Percentiles rank a stretch among this genome's conserved stretches.
phyloP scores from a whole-genome alignment of 2,113 vertebrate genomes.

The Tympanuchus pallidicinctus region DNA sequence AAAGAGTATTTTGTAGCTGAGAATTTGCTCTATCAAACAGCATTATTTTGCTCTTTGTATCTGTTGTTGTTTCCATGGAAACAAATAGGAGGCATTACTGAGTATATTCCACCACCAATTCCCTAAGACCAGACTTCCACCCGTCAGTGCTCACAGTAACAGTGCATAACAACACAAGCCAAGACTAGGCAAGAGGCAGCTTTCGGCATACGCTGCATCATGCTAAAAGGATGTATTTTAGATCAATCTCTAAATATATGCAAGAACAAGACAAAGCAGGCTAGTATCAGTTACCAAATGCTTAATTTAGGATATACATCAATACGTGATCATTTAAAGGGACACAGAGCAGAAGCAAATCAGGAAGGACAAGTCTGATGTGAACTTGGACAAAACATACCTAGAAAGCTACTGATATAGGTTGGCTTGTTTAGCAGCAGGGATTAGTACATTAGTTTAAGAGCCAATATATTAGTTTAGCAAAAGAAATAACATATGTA shows the following conservation, averaged over 20 bases:
- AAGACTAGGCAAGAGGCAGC: background rate
- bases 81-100: no score
- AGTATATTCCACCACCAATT: background rate
- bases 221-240: fast-evolving
- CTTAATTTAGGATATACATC: background rate
- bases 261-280: background rate
- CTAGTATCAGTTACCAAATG: fast-evolving
- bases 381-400: background rate
- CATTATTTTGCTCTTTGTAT: no score
- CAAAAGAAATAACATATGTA: no score
- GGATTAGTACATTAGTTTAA: no score
- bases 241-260: background rate
- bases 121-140: background rate
- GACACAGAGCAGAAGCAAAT: background rate
- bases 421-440: no score
- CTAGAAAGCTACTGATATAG: no score
- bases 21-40: no score
- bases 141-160: background rate
- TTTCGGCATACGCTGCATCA: background rate
- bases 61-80: no score
- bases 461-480: no score
- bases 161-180: background rate
- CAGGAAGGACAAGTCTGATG: background rate
- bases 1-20: no score
- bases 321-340: background rate